Conservation (phyloP, 2,797 vertebrate genomes). For the Mallotus villosus region DNA sequence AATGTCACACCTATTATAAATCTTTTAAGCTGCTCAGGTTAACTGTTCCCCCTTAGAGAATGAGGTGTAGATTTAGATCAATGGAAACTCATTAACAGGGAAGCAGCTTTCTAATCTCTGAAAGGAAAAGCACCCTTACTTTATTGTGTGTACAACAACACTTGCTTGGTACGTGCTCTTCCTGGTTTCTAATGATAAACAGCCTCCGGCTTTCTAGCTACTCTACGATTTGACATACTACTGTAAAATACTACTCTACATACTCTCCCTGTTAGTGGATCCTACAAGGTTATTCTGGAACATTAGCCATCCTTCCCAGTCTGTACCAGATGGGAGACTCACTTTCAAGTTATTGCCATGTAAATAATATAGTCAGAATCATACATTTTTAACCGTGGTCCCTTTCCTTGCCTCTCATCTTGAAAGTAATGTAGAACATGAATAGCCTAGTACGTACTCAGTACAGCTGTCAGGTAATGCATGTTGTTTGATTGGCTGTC, state of each 20-base stretch:
- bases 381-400: constrained; percentile 16
- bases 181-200: too few species aligned
- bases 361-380: constrained; percentile 19
- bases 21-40: not conserved
- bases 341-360: constrained; percentile 1
- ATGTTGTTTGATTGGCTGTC: too few species aligned
- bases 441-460: too few species aligned
- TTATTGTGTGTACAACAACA: not conserved
- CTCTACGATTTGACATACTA: too few species aligned
- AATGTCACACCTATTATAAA: constrained; percentile 5
- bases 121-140: not conserved
- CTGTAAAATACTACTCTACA: not conserved
- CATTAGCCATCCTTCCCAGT: not conserved
- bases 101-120: not conserved
- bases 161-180: not conserved
- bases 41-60: not conserved
- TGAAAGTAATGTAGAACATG: not conserved
- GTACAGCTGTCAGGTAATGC: constrained; percentile 15
- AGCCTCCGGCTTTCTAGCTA: too few species aligned
- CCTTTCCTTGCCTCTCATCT: constrained; percentile 9
- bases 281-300: not conserved
- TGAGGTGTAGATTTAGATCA: constrained; percentile 1
- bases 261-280: not conserved
- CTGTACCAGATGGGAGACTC: not conserved
- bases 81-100: constrained; percentile 6